phyloP scores from a whole-genome alignment of 2,113 vertebrate species.

The Tenebrosternarchus preto region DNA sequence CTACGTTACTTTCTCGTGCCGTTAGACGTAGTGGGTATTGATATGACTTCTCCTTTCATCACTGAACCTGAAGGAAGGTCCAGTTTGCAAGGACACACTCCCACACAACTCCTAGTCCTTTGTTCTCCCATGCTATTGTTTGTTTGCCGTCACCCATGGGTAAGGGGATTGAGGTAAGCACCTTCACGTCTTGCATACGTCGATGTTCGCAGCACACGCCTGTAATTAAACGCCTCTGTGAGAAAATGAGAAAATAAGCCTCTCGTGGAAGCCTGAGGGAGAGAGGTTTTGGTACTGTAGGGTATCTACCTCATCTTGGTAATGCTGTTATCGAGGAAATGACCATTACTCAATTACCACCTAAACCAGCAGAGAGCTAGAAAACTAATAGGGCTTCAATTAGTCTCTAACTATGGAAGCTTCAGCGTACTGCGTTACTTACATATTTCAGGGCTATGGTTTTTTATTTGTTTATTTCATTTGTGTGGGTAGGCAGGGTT shows the following conservation, averaged over 20 bases:
- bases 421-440: neutral
- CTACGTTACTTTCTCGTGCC: neutral
- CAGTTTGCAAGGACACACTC: no score
- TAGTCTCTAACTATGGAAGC: slow-evolving; percentile 37
- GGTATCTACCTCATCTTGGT: slow-evolving; percentile 45
- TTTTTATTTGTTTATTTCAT: no score
- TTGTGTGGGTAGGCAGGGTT: neutral
- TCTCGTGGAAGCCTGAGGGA: neutral
- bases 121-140: slow-evolving; percentile 19
- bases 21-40: no score
- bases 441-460: neutral
- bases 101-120: neutral
- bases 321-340: slow-evolving; percentile 44
- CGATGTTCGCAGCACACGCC: slow-evolving; percentile 24
- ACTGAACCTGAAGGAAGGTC: no score
- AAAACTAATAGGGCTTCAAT: slow-evolving; percentile 39
- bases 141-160: slow-evolving; percentile 21
- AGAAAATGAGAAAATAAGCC: slow-evolving; percentile 40
- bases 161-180: slow-evolving; percentile 51
- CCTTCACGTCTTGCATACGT: slow-evolving; percentile 26
- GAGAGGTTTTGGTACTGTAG: neutral
- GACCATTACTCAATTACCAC: slow-evolving; percentile 32
- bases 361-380: slow-evolving; percentile 12
- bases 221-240: slow-evolving; percentile 43
- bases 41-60: neutral